Evolutionary conservation across 2,888 invertebrate genomes (phyloP).

Genomic region (Lithophane leautieri): DNA sequence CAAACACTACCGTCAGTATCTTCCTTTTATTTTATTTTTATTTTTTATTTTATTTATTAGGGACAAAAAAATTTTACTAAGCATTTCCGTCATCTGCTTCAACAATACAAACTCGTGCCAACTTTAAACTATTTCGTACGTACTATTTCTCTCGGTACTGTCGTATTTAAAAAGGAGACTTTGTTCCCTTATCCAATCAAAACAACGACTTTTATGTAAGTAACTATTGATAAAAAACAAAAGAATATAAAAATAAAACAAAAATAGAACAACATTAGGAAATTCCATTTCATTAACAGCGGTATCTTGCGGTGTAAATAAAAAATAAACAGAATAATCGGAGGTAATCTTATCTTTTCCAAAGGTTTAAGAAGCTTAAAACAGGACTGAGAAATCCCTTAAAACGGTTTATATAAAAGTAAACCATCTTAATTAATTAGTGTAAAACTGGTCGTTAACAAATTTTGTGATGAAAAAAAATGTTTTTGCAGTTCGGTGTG

Average conservation of each 20-base stretch:
- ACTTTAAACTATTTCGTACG: neutral
- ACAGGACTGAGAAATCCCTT: neutral
- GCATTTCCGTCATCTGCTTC: no score
- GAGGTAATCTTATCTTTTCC: constrained; percentile 17
- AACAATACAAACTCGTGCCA: neutral
- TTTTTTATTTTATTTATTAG: no score
- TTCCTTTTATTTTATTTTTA: no score
- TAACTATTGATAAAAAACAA: neutral
- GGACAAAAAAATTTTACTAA: no score
- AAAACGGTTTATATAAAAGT: neutral
- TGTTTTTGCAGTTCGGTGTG: no score
- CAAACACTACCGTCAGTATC: neutral
- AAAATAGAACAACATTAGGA: neutral
- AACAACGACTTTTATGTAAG: neutral
- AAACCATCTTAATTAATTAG: neutral
- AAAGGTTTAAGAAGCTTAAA: neutral
- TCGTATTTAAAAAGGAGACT: neutral
- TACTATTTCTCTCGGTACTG: neutral
- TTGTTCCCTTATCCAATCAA: neutral
- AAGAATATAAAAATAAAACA: neutral
- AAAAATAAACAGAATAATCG: constrained; percentile 10
- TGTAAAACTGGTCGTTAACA: neutral
- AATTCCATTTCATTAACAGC: constrained; percentile 19
- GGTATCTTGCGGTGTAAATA: constrained; percentile 14
- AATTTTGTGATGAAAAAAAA: neutral